Base-by-base conservation (phyloP, 1,140 invertebrate genomes). In the Trypoxylus dichotomus region DNA sequence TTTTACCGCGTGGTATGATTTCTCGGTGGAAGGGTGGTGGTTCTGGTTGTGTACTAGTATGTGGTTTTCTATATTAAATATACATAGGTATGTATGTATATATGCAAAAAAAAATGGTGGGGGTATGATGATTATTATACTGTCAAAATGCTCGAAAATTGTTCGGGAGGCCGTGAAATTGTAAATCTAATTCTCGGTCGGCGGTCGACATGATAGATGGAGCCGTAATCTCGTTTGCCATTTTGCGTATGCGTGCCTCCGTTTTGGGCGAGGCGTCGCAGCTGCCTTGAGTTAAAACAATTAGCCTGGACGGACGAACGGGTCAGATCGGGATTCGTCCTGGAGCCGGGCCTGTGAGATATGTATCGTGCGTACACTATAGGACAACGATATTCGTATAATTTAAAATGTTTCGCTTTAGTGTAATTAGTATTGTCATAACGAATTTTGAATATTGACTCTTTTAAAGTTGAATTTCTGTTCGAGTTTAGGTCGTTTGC, bases 1-100 rank as follows among this genome's bases (percentile, higher is more conserved):
- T 83, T 81, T 84, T 83, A 82, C 82, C 81, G 81, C 82, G 80
- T 15, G 80, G 68, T 77, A 78, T 77, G 78, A 80, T 24, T 29
- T 75, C 15, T 54, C 81, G 82, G 82, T 82, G 82, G 83, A 79
- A 83, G 83, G 83, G 83, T 24, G 60, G 60, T 68, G 83, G 81
- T 83, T 78, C 25, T 74, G 74, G 27, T 74, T 74, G 41, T 75
- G 25, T 27, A 75, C 54, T 21, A 25, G 37, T 75, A 43, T 43
- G 32, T 37, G 43, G 13, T 47, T n/a, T 15, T 47, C 3, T 47
- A 13, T 47, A 47, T 47, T 15, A 15, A 47, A 47, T 41, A 41
- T 41, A 41, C 37, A 47, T n/a, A 47, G 3, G 11, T 47, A 47
- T 2, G 11, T 47, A 2, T 47, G 11, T n/a, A 47, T 47, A 47